Evolutionary conservation across 2,888 invertebrate species (phyloP).

Genomic region (Nesidiocoris tenuis): DNA sequence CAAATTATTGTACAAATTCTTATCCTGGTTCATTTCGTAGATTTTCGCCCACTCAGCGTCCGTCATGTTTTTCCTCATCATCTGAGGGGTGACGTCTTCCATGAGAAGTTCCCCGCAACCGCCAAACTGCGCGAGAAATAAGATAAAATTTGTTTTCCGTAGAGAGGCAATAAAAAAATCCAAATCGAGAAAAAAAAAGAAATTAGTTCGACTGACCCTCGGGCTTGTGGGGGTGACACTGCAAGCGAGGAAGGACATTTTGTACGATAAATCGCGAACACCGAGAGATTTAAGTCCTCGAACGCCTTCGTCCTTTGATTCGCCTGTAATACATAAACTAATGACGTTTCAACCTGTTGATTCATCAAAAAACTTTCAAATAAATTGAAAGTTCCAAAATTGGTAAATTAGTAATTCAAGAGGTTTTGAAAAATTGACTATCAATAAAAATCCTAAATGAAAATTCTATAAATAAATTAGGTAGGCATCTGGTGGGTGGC

Average conservation of each 20-base stretch:
- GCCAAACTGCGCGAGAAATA: constrained; percentile 64
- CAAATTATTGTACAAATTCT: constrained; percentile 84
- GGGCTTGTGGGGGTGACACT: constrained; percentile 84
- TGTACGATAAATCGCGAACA: constrained; percentile 80
- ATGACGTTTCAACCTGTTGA: neutral
- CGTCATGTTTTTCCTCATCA: constrained; percentile 91
- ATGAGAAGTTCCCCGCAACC: constrained; percentile 81
- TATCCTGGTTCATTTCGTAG: constrained; percentile 95
- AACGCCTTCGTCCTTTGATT: constrained; percentile 80
- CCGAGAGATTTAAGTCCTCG: constrained; percentile 83
- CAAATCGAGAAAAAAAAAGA: too few species aligned
- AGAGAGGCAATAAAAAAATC: constrained; percentile 10
- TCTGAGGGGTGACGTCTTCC: constrained; percentile 87
- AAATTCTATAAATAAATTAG: too few species aligned
- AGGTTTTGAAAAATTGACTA: too few species aligned
- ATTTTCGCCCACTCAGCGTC: constrained; percentile 92
- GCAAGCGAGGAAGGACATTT: constrained; percentile 91
- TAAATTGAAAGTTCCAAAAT: too few species aligned
- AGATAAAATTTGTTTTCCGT: neutral
- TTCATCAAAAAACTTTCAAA: too few species aligned
- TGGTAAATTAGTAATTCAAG: too few species aligned
- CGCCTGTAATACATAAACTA: constrained; percentile 55
- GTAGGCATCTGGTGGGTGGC: too few species aligned
- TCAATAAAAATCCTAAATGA: too few species aligned
- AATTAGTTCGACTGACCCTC: constrained; percentile 63